Base-by-base conservation (phyloP, 1,140 invertebrate genomes). In the Drosophila athabasca region DNA sequence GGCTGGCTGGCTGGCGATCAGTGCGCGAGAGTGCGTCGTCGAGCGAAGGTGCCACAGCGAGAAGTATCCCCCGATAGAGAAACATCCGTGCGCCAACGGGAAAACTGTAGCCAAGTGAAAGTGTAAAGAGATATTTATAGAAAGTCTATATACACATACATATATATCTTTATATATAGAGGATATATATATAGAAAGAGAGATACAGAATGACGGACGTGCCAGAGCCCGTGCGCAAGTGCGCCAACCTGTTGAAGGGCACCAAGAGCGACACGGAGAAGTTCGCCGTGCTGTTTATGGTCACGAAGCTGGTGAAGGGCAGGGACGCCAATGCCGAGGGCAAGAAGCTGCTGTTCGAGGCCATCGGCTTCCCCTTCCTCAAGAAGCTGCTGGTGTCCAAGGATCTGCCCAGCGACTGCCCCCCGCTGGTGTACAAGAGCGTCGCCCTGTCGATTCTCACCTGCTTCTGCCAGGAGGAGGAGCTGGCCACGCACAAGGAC, bases 221-320 rank as follows among this genome's bases (percentile, higher is more conserved):
- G 77, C 95, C 96, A 55, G 96, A 97, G 71, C 93, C 94, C 66
- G 95, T 97, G 49, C 95, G 95, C 91, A 97, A 97, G 93, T 97
- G 96, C 91, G 94, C 95, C 51, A 93, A 94, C 19, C 94, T 97
- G 58, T 91, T 98, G 58, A 95, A 96, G 89, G 93, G 94, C 78
- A 96, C 96, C 1, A 94, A 94, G 61, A 96, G 94, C 79, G 97
- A 98, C 92, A 97, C 96, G 0, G 97, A 98, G 92, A 98, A 97
- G 92, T 97, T 98, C 92, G 97, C 97, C 6, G 96, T 95, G 0
- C 93, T 98, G 2, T 97, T 98, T 90, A 95, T 98, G 95, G 96
- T 98, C 26, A 97, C 97, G 0, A 97, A 98, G 92, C 87, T 97
- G 52, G 94, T 97, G 6, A 96, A 96, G 91, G 94, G 94, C 58